phyloP scores from a whole-genome alignment of 64 coral and sea anemone species.

The Catalaphyllia jardinei region DNA sequence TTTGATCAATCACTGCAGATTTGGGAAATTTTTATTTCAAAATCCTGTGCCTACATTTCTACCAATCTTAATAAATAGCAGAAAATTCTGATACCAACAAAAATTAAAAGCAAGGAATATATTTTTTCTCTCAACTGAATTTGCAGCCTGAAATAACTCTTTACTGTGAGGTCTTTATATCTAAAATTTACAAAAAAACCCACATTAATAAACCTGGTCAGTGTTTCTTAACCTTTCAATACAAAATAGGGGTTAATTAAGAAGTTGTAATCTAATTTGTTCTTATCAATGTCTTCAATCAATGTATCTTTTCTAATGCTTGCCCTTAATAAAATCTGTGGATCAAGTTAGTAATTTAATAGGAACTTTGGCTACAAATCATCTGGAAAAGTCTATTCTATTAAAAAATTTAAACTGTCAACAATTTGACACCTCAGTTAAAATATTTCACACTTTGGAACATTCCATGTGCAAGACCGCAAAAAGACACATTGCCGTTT shows the following conservation, averaged over 20 bases:
- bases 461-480: conserved; percentile 9
- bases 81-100: no score
- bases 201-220: background rate
- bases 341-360: no score
- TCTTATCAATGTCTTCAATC: background rate
- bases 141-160: no score
- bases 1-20: no score
- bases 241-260: background rate
- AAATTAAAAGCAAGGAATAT: no score
- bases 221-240: background rate
- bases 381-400: background rate
- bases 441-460: background rate
- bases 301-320: no score
- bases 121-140: no score
- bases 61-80: no score
- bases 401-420: background rate
- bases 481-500: background rate
- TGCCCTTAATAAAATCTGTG: no score
- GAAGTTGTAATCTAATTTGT: background rate
- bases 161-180: background rate
- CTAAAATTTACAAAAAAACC: background rate
- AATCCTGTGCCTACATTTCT: no score
- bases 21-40: no score
- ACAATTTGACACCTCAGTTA: conserved; percentile 11
- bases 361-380: background rate